These are phyloP conservation scores for Lathamus discolor DNA, from an alignment of 2,113 vertebrate genomes.

Conservation along the genomic window DNA sequence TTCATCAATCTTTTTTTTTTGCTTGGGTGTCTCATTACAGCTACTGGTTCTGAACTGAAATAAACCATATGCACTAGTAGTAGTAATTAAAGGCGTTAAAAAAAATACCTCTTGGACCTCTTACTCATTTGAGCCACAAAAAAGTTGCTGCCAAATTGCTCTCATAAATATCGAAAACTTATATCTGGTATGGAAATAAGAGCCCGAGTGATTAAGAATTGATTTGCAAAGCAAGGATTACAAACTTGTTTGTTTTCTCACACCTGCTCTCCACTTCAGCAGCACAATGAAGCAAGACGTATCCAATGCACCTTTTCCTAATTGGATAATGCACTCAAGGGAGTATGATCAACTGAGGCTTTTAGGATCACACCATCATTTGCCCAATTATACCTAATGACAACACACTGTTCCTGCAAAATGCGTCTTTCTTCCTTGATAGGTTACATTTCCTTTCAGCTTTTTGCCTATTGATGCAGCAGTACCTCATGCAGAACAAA, in stretches of 20 bases:
- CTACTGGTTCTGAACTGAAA: background rate
- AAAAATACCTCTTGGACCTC: background rate
- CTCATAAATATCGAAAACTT: conserved; percentile 20
- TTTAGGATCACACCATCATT: conserved; percentile 18
- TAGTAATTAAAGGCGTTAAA: background rate
- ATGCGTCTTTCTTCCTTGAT: background rate
- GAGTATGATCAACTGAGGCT: conserved; percentile 14
- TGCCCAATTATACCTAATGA: conserved; percentile 48
- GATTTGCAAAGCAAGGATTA: conserved; percentile 4
- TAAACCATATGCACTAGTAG: background rate
- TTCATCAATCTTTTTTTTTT: background rate
- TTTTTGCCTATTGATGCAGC: background rate
- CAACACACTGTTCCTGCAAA: conserved; percentile 32
- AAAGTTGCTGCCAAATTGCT: background rate
- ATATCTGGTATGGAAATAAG: conserved; percentile 14
- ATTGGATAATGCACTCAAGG: conserved; percentile 14
- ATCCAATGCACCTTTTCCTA: conserved; percentile 54
- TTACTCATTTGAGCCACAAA: background rate
- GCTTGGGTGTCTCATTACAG: background rate
- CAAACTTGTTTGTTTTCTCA: conserved; percentile 16
- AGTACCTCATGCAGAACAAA: background rate
- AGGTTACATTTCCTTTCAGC: conserved; percentile 4
- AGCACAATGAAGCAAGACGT: background rate
- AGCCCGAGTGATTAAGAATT: conserved; percentile 15
- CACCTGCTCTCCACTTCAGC: conserved; percentile 7